Percentiles rank a stretch among this genome's conserved stretches.
Conservation (phyloP, 53 echinoderm and acorn worm genomes). For the Zoroaster sp. region DNA sequence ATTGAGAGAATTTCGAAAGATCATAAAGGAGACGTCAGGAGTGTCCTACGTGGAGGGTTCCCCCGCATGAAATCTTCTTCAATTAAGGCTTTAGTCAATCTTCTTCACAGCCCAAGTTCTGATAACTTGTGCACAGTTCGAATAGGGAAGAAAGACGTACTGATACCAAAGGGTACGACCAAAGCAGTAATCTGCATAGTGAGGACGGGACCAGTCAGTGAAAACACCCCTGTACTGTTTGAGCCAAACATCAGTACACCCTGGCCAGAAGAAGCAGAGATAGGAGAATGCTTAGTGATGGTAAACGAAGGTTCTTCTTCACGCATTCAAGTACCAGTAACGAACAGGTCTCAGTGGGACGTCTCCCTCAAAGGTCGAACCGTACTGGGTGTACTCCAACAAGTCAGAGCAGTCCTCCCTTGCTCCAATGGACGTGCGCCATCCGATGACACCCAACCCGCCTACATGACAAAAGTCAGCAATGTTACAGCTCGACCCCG, state of each 20-base stretch:
- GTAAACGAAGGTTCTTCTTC: not conserved
- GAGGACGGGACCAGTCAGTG: not conserved
- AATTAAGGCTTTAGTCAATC: not conserved
- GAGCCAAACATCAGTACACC: not conserved
- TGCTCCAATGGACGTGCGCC: not conserved
- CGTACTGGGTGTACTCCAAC: slow-evolving; percentile 12
- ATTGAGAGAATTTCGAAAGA: slow-evolving; percentile 13
- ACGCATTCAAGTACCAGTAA: not conserved
- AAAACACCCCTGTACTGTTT: slow-evolving; percentile 33
- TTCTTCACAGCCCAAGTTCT: not conserved
- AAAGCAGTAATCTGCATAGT: not conserved
- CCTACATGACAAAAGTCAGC: not conserved
- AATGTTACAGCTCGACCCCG: no score
- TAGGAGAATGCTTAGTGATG: slow-evolving; percentile 7
- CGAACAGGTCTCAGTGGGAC: not conserved
- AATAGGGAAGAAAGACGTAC: not conserved
- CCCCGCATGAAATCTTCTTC: not conserved
- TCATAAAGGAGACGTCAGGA: not conserved
- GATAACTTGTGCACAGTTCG: not conserved
- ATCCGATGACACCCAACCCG: not conserved
- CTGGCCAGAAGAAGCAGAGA: slow-evolving; percentile 4
- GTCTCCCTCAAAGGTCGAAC: not conserved
- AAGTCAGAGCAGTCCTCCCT: slow-evolving; percentile 7
- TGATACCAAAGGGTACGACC: not conserved
- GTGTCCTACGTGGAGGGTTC: not conserved